phyloP scores from a whole-genome alignment of 2,797 vertebrate genomes.

The Taeniopygia guttata region DNA sequence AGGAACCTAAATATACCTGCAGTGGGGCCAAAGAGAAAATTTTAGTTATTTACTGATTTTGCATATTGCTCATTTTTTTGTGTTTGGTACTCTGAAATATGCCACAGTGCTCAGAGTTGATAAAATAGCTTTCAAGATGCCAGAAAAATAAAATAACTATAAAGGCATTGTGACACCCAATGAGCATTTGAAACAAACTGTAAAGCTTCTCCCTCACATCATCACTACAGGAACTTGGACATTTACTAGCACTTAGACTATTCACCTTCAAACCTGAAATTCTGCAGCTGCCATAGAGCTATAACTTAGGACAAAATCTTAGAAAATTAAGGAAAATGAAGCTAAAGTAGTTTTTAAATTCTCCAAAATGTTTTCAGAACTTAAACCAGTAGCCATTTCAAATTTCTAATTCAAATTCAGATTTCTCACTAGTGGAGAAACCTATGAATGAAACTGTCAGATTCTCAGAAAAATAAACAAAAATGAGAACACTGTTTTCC shows the following conservation, averaged over 20 bases:
- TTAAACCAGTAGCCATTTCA: neutral
- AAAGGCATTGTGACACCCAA: neutral
- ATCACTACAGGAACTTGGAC: neutral
- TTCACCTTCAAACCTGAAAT: neutral
- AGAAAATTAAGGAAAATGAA: neutral
- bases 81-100: neutral
- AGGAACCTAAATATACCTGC: neutral
- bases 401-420: neutral
- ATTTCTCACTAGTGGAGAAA: neutral
- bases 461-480: neutral
- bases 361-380: neutral
- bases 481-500: neutral
- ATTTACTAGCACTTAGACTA: neutral
- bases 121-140: neutral
- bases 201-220: neutral
- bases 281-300: neutral
- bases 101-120: neutral
- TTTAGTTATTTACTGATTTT: neutral
- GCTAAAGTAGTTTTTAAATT: neutral
- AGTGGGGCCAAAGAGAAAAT: neutral
- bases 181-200: neutral
- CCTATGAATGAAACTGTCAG: neutral
- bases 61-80: accelerated
- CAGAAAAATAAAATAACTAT: neutral
- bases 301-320: neutral